phyloP scores from a whole-genome alignment of 2,113 vertebrate genomes.

The Riparia riparia region DNA sequence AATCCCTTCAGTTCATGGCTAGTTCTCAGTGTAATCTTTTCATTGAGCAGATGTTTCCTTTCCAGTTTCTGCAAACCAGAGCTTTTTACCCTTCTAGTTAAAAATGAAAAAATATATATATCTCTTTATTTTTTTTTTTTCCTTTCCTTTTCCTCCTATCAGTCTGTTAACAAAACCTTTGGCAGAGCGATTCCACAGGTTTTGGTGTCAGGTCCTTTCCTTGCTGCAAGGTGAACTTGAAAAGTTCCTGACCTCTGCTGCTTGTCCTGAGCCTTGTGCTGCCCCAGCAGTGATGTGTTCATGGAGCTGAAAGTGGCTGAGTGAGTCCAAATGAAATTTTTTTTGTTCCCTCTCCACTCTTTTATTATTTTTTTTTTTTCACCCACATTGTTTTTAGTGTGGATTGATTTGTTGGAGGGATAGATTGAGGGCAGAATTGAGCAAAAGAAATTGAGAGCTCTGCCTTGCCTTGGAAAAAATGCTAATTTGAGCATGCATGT shows the following conservation, averaged over 20 bases:
- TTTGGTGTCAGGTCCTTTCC: not conserved
- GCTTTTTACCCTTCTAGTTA: not conserved
- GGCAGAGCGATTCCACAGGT: not conserved
- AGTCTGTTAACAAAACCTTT: not conserved
- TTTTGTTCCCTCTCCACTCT: not conserved
- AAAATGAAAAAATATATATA: not conserved
- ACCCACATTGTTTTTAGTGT: not conserved
- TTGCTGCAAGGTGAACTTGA: rapidly evolving
- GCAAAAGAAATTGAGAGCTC: not conserved
- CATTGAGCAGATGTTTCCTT: not conserved
- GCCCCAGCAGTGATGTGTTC: rapidly evolving
- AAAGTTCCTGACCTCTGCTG: not conserved
- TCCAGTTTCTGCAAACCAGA: not conserved
- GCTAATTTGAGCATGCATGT: not conserved
- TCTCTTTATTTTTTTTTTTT: not conserved
- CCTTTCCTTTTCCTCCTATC: not conserved
- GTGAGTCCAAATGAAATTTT: not conserved
- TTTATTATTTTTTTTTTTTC: not conserved
- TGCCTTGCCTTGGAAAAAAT: not conserved
- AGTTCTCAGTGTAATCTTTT: not conserved
- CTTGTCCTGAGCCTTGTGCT: not conserved
- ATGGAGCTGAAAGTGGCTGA: not conserved
- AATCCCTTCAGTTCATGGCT: not conserved
- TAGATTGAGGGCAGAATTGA: not conserved
- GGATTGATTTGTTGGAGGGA: not conserved